Evolutionary conservation across 1,140 invertebrate genomes (phyloP).

Genomic region (Cherax destructor): DNA sequence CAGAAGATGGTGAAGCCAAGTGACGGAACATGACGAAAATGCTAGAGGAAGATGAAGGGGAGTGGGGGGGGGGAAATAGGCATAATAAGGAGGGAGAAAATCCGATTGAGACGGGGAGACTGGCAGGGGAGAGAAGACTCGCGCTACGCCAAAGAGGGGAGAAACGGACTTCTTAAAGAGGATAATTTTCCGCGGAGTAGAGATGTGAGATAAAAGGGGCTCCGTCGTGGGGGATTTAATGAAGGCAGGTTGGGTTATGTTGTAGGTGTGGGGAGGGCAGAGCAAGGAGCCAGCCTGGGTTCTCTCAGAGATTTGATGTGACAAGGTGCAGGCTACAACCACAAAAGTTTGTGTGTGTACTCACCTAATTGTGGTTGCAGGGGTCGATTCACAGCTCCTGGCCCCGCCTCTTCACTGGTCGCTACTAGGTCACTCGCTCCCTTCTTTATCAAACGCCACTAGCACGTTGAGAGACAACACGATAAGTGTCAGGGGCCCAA

Average conservation of each 20-base stretch:
- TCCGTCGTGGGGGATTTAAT: neutral
- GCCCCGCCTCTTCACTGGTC: too few relatives aligned
- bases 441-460: too few relatives aligned
- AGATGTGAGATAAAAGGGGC: neutral
- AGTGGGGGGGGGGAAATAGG: conserved; percentile 20
- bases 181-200: conserved; percentile 32
- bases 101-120: neutral
- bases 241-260: neutral
- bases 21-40: conserved; percentile 28
- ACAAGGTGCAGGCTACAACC: too few relatives aligned
- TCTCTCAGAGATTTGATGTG: neutral
- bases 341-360: too few relatives aligned
- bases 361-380: too few relatives aligned
- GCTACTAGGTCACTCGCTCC: too few relatives aligned
- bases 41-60: conserved; percentile 20
- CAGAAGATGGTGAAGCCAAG: neutral
- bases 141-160: neutral
- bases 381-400: too few relatives aligned
- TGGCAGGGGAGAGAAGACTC: neutral
- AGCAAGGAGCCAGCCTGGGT: neutral
- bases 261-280: neutral
- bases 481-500: too few relatives aligned
- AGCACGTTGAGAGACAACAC: too few relatives aligned
- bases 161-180: neutral
- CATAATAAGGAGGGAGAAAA: conserved; percentile 19